Evolutionary conservation across 2,797 vertebrate species (phyloP).

Genomic region (Pipistrellus nathusii): DNA sequence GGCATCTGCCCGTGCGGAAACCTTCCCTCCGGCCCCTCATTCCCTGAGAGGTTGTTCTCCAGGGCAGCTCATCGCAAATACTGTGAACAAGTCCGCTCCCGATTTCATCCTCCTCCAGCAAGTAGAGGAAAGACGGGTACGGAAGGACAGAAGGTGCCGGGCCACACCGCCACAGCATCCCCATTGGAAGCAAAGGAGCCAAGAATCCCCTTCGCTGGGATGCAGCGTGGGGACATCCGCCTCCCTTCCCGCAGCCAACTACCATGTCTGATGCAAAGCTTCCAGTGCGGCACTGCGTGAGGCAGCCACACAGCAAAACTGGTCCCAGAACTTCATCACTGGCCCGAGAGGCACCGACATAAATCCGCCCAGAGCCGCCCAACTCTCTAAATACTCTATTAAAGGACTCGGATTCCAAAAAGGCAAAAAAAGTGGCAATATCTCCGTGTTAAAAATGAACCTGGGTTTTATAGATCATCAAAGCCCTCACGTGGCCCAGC

Average conservation of each 20-base stretch:
- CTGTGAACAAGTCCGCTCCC: background rate
- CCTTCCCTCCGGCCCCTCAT: background rate
- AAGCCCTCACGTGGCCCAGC: background rate
- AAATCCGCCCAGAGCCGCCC: background rate
- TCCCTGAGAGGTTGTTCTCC: background rate
- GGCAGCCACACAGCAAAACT: background rate
- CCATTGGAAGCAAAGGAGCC: constrained; percentile 61
- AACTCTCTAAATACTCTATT: constrained; percentile 32
- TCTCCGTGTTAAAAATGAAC: constrained; percentile 14
- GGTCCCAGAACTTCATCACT: constrained; percentile 25
- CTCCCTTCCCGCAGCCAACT: constrained; percentile 72
- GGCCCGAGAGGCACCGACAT: background rate
- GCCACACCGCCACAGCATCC: constrained; percentile 44
- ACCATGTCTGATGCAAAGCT: constrained; percentile 46
- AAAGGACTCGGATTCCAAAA: constrained; percentile 64
- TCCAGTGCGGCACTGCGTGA: background rate
- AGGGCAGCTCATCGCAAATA: background rate
- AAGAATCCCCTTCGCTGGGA: constrained; percentile 34
- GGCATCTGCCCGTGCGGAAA: background rate
- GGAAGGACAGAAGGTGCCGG: background rate
- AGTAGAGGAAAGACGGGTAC: background rate
- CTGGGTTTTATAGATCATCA: constrained; percentile 49
- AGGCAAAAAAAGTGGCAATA: background rate
- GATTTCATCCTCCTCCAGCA: background rate
- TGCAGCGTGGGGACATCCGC: constrained; percentile 27